Conservation (phyloP, 1,140 invertebrate species). For the Drusus annulatus region DNA sequence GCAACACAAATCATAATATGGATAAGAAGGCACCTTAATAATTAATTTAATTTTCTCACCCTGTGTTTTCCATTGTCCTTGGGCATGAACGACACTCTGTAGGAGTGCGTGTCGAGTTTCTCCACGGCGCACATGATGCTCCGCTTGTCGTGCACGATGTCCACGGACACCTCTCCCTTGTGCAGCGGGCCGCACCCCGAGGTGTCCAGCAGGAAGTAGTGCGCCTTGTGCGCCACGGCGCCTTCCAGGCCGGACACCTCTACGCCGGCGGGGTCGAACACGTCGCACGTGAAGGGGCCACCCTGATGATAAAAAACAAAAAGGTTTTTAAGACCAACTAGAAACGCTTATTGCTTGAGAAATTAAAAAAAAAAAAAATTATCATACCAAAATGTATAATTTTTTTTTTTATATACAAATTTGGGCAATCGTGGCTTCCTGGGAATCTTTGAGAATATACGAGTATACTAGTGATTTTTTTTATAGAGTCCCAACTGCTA, state of each 20-base stretch:
- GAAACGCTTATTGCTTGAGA: no score
- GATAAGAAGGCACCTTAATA: no score
- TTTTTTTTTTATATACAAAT: no score
- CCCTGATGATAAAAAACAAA: constrained; percentile 70
- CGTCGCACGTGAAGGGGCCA: constrained; percentile 96
- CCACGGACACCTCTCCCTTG: constrained; percentile 88
- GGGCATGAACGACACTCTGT: constrained; percentile 92
- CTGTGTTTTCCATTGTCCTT: constrained; percentile 92
- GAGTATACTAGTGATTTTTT: no score
- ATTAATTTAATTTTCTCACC: constrained; percentile 61
- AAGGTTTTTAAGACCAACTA: no score
- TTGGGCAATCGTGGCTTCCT: no score
- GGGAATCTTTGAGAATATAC: no score
- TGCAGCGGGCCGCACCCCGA: constrained; percentile 80
- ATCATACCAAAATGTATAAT: no score
- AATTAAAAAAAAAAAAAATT: no score
- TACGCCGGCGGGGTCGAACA: constrained; percentile 95
- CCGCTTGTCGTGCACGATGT: constrained; percentile 89
- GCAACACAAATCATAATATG: no score
- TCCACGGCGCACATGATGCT: constrained; percentile 89
- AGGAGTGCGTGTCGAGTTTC: constrained; percentile 85
- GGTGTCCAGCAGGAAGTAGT: constrained; percentile 81
- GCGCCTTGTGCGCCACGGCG: constrained; percentile 82
- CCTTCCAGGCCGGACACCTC: constrained; percentile 83
- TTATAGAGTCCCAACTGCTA: no score